Evolutionary conservation across 2,888 invertebrate species (phyloP).

Genomic region (Oligia latruncula): DNA sequence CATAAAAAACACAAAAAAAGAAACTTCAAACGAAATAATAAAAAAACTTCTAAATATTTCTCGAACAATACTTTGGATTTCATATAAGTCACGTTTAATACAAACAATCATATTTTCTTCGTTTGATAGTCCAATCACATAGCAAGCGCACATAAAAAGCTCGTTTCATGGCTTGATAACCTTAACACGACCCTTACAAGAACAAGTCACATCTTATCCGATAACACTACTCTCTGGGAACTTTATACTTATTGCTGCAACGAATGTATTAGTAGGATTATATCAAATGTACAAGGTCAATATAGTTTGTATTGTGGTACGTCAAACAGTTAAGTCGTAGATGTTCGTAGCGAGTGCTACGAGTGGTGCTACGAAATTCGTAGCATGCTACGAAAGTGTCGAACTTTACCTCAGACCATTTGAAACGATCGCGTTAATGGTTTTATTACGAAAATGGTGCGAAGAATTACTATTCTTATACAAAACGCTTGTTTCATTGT

Average conservation of each 20-base stretch:
- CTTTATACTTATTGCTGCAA: conserved; percentile 72
- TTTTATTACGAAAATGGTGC: conserved; percentile 15
- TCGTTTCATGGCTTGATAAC: conserved; percentile 53
- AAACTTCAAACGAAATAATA: not conserved
- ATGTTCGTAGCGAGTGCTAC: conserved; percentile 33
- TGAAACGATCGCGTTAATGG: conserved; percentile 7
- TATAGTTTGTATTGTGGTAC: conserved; percentile 34
- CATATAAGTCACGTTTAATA: conserved; percentile 5
- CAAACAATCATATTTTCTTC: conserved; percentile 37
- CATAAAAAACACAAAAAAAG: conserved; percentile 15
- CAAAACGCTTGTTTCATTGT: not conserved
- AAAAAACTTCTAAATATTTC: conserved; percentile 5
- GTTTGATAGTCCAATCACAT: conserved; percentile 56
- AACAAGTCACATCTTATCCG: conserved; percentile 63
- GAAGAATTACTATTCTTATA: not conserved
- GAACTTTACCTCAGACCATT: not conserved
- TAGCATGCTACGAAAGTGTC: conserved; percentile 39
- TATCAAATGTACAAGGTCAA: conserved; percentile 66
- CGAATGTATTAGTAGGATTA: conserved; percentile 66
- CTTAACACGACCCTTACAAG: conserved; percentile 58
- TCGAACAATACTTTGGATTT: conserved; percentile 13
- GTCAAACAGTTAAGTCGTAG: conserved; percentile 27
- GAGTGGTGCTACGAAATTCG: conserved; percentile 29
- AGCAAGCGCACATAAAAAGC: conserved; percentile 58
- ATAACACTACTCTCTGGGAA: conserved; percentile 66